A percentile compares a stretch with the other conserved stretches of the same genome.
Conservation (phyloP, 2,888 invertebrate species). For the Acanthacorydalis orientalis region DNA sequence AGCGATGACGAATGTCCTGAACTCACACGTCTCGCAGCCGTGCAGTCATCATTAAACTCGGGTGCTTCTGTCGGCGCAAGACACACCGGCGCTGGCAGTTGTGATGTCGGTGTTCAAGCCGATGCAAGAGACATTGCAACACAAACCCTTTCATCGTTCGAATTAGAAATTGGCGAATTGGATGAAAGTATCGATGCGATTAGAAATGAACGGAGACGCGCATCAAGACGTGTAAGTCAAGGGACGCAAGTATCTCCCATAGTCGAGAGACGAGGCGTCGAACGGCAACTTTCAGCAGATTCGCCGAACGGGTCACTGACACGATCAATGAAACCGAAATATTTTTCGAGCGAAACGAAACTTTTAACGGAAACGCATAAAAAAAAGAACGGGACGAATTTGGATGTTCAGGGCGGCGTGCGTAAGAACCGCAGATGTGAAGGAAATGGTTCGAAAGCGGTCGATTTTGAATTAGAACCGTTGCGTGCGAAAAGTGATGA, state of each 20-base stretch:
- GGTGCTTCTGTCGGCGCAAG: constrained; percentile 28
- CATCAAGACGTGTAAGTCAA: constrained; percentile 11
- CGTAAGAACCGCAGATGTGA: too few species aligned
- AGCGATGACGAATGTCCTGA: constrained; percentile 24
- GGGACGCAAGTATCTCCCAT: constrained; percentile 11
- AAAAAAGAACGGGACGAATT: too few species aligned
- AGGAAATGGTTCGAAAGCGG: too few species aligned
- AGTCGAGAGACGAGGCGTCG: constrained; percentile 8
- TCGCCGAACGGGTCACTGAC: too few species aligned
- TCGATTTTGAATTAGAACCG: too few species aligned
- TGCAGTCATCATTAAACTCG: constrained; percentile 27
- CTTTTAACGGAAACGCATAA: too few species aligned
- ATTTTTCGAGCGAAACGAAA: too few species aligned
- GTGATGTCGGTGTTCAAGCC: constrained; percentile 39
- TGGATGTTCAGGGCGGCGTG: too few species aligned
- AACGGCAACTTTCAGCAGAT: too few species aligned
- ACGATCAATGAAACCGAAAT: too few species aligned
- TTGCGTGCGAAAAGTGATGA: too few species aligned
- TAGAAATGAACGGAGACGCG: constrained; percentile 10
- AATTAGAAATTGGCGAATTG: constrained; percentile 9
- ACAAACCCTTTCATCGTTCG: constrained; percentile 21
- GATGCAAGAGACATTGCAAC: constrained; percentile 33
- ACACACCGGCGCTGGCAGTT: constrained; percentile 16
- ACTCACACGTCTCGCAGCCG: constrained; percentile 23
- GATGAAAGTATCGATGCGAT: constrained; percentile 8